Percentiles rank a stretch among this genome's conserved stretches.
Conservation (phyloP, 2,888 invertebrate genomes). For the Philereme vetulata region DNA sequence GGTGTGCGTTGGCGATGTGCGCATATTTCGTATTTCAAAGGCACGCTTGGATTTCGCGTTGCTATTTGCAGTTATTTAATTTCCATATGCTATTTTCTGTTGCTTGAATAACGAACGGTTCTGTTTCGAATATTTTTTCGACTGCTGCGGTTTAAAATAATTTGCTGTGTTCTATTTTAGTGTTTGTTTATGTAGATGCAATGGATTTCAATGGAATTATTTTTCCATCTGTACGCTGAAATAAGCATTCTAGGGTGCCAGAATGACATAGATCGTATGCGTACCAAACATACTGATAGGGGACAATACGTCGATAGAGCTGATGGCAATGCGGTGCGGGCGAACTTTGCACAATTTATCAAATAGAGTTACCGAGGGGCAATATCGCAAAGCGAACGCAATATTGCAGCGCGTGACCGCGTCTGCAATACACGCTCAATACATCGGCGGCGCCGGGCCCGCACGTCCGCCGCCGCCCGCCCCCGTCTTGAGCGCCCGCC, state of each 20-base stretch:
- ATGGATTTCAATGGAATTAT: slow-evolving; percentile 9
- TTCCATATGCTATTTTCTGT: slow-evolving; percentile 38
- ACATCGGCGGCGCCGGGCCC: slow-evolving; percentile 81
- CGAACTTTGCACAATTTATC: slow-evolving; percentile 82
- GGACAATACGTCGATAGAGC: slow-evolving; percentile 61
- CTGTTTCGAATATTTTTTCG: slow-evolving; percentile 28
- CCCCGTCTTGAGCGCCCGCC: slow-evolving; percentile 50
- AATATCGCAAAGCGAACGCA: slow-evolving; percentile 82
- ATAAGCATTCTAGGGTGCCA: slow-evolving; percentile 10
- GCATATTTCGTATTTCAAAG: slow-evolving; percentile 43
- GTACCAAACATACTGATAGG: slow-evolving; percentile 34
- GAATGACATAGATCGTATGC: slow-evolving; percentile 18
- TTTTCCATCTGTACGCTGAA: slow-evolving; percentile 9
- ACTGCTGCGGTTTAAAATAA: slow-evolving; percentile 16
- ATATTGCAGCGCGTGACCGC: slow-evolving; percentile 84
- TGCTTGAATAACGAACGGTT: slow-evolving; percentile 35
- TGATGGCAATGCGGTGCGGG: slow-evolving; percentile 68
- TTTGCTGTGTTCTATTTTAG: slow-evolving; percentile 18
- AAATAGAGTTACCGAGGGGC: slow-evolving; percentile 83
- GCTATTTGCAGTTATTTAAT: slow-evolving; percentile 37
- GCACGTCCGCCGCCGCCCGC: slow-evolving; percentile 75
- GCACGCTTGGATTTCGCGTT: slow-evolving; percentile 34
- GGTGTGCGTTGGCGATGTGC: slow-evolving; percentile 40
- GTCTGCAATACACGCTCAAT: slow-evolving; percentile 84
- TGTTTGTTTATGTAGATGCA: slow-evolving; percentile 18